These are phyloP conservation scores for Clanis bilineata DNA, from an alignment of 2,888 invertebrate genomes.

Conservation along the genomic window DNA sequence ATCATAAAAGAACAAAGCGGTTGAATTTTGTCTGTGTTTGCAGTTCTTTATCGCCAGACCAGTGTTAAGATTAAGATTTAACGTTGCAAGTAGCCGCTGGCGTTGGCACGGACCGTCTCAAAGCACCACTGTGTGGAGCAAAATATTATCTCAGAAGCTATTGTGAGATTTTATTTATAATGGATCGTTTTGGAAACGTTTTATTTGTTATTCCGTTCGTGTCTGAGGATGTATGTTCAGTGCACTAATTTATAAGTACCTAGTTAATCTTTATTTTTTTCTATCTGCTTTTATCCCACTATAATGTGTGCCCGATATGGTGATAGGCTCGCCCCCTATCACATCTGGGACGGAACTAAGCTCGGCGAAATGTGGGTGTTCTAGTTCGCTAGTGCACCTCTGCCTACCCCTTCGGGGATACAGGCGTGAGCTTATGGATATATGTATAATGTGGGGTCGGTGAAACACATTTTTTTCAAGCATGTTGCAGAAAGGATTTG, in stretches of 20 bases:
- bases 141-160: slow-evolving; percentile 9
- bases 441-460: too few relatives aligned
- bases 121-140: background rate
- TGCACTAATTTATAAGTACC: background rate
- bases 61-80: slow-evolving; percentile 36
- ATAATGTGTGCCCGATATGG: too few relatives aligned
- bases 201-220: background rate
- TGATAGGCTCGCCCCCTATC: too few relatives aligned
- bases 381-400: too few relatives aligned
- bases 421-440: too few relatives aligned
- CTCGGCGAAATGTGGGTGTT: too few relatives aligned
- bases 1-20: background rate
- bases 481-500: too few relatives aligned
- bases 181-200: background rate
- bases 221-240: background rate
- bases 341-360: too few relatives aligned
- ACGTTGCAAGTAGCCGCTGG: slow-evolving; percentile 26
- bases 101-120: slow-evolving; percentile 20
- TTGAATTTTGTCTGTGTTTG: background rate
- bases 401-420: too few relatives aligned
- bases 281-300: too few relatives aligned
- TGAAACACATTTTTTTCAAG: too few relatives aligned
- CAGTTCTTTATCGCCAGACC: slow-evolving; percentile 14
- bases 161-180: slow-evolving; percentile 12
- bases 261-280: too few relatives aligned